These are phyloP conservation scores for Schizothorax lantsangensis DNA, from an alignment of 2,797 vertebrate genomes.

Conservation along the genomic window DNA sequence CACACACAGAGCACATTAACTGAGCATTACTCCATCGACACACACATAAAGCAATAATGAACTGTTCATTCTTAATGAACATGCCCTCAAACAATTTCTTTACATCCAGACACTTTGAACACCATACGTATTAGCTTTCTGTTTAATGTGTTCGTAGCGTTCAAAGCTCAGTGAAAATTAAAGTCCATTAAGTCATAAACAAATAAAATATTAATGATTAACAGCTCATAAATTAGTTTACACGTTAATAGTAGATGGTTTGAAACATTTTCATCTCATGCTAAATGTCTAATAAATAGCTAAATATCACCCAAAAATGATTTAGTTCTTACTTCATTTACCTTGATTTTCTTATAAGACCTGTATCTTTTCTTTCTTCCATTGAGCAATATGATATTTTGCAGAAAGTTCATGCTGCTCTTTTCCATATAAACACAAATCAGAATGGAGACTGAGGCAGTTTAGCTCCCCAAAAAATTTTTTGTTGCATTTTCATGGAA, in stretches of 20 bases:
- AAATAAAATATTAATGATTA: background rate
- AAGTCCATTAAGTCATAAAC: slow-evolving; percentile 1
- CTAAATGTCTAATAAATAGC: background rate
- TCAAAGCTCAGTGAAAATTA: background rate
- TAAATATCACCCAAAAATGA: background rate
- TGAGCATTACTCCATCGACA: slow-evolving; percentile 9
- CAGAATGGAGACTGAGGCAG: background rate
- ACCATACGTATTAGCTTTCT: background rate
- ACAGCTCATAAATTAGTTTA: background rate
- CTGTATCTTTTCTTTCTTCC: background rate
- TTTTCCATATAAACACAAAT: background rate
- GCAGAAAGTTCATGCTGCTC: background rate
- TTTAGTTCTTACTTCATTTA: background rate
- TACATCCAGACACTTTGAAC: background rate
- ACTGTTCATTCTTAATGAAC: slow-evolving; percentile 21
- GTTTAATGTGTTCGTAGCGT: background rate
- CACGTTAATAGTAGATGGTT: background rate
- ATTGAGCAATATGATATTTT: background rate
- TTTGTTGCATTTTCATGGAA: background rate
- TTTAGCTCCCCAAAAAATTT: background rate
- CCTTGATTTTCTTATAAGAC: background rate
- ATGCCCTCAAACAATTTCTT: background rate
- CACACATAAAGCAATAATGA: slow-evolving; percentile 31
- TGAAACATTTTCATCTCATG: background rate
- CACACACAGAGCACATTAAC: slow-evolving; percentile 33